A percentile compares a stretch with the other conserved stretches of the same genome.
These are phyloP conservation scores for Eupleurogrammus muticus DNA, from an alignment of 2,797 vertebrate genomes.

Conservation along the genomic window DNA sequence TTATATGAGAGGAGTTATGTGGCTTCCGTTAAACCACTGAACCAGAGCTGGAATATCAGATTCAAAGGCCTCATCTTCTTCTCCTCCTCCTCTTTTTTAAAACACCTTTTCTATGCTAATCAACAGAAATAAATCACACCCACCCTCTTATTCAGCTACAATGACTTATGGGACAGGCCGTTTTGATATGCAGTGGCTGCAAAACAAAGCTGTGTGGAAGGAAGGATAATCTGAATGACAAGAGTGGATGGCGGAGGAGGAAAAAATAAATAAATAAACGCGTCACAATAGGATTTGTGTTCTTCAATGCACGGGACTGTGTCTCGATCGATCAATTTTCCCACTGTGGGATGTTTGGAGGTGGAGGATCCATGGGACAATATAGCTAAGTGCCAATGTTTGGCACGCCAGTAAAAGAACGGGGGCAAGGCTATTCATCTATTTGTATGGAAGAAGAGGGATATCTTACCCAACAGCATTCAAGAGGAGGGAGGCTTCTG, in stretches of 20 bases:
- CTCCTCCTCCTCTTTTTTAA: slow-evolving; percentile 17
- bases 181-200: slow-evolving; percentile 30
- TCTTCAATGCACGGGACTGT: slow-evolving; percentile 4
- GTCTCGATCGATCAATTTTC: slow-evolving; percentile 11
- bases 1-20: slow-evolving; percentile 60
- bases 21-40: slow-evolving; percentile 60
- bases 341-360: slow-evolving; percentile 28
- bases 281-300: slow-evolving; percentile 13
- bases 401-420: slow-evolving; percentile 14
- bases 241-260: slow-evolving; percentile 3
- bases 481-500: slow-evolving; percentile 1
- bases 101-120: slow-evolving; percentile 48
- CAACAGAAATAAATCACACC: slow-evolving; percentile 42
- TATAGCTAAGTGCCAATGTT: slow-evolving; percentile 20
- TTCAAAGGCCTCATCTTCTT: slow-evolving; percentile 31
- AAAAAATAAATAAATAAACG: slow-evolving; percentile 10
- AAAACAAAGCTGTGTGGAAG: slow-evolving; percentile 33
- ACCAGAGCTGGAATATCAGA: slow-evolving; percentile 49
- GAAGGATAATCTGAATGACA: slow-evolving; percentile 33
- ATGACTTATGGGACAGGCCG: slow-evolving; percentile 26
- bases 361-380: slow-evolving; percentile 3
- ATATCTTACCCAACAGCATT: slow-evolving; percentile 21
- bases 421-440: slow-evolving; percentile 16
- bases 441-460: slow-evolving; percentile 24
- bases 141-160: slow-evolving; percentile 17